Evolutionary conservation across 2,113 vertebrate genomes (phyloP).

Genomic region (Dascyllus trimaculatus): DNA sequence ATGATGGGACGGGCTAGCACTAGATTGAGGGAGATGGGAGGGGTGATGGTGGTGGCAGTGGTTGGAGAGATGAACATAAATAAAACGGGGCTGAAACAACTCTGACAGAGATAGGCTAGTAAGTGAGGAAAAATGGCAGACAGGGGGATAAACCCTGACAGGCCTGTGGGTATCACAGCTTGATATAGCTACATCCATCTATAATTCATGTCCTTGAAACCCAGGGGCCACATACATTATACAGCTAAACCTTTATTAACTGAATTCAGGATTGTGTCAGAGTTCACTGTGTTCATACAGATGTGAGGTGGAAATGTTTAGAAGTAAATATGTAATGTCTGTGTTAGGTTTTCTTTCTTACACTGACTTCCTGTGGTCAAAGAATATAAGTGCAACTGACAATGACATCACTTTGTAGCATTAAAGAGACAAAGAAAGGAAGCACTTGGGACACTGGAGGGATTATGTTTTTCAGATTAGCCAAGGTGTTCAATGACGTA

Average conservation of each 20-base stretch:
- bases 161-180: conserved; percentile 61
- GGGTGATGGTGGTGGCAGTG: neutral
- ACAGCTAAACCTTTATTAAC: conserved; percentile 50
- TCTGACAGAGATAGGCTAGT: conserved; percentile 35
- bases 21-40: conserved; percentile 27
- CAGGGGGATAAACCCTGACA: conserved; percentile 32
- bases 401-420: conserved; percentile 15
- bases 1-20: neutral
- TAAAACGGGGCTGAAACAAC: conserved; percentile 12
- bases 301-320: conserved; percentile 32
- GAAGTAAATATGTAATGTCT: conserved; percentile 6
- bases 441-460: too few relatives aligned
- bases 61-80: conserved; percentile 7
- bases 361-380: conserved; percentile 47
- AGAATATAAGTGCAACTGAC: conserved; percentile 3
- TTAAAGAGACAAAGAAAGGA: neutral
- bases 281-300: conserved; percentile 18
- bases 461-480: neutral
- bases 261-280: conserved; percentile 38
- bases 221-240: conserved; percentile 60
- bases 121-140: conserved; percentile 38
- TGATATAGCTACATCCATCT: conserved; percentile 62
- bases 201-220: conserved; percentile 69
- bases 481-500: neutral
- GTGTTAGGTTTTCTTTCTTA: conserved; percentile 15